A percentile compares a stretch with the other conserved stretches of the same genome.
phyloP scores from a whole-genome alignment of 2,888 invertebrate species.

The Dioctria linearis region DNA sequence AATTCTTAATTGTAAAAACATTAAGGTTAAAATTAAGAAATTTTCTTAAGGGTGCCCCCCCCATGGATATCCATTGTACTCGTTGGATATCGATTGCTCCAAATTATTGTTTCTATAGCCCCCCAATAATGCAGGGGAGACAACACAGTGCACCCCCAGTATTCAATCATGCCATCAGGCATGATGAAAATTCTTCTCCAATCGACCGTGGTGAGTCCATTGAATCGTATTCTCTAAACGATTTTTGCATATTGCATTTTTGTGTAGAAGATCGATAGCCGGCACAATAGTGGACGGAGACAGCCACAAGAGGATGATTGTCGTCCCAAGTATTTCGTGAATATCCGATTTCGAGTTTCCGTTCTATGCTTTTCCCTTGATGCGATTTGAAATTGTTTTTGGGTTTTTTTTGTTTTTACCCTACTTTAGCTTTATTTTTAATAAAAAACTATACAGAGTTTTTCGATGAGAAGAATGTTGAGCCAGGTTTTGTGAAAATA shows the following conservation, averaged over 20 bases:
- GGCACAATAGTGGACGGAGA: conserved; percentile 53
- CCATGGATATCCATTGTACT: no score
- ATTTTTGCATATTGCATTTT: conserved; percentile 52
- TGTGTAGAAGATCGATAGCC: conserved; percentile 52
- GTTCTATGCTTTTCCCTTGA: conserved; percentile 42
- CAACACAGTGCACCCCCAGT: neutral
- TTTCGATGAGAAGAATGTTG: no score
- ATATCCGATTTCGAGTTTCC: conserved; percentile 52
- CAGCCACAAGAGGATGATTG: conserved; percentile 54
- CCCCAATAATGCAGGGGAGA: conserved; percentile 13
- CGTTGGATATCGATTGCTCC: conserved; percentile 28
- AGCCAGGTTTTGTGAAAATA: no score
- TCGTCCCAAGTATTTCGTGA: conserved; percentile 53
- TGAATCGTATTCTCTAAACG: conserved; percentile 48
- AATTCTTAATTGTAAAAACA: no score
- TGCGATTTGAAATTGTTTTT: conserved; percentile 41
- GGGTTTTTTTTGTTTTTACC: conserved; percentile 1
- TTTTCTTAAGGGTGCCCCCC: no score
- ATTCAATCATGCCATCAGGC: conserved; percentile 49
- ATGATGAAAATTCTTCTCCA: conserved; percentile 51
- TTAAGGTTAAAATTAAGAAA: no score
- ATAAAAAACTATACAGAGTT: no score
- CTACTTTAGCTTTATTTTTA: no score
- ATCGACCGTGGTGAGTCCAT: conserved; percentile 46
- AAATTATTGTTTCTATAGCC: conserved; percentile 39